phyloP scores from a whole-genome alignment of 92 coral and sea anemone species.

The Epizoanthus rinbou region DNA sequence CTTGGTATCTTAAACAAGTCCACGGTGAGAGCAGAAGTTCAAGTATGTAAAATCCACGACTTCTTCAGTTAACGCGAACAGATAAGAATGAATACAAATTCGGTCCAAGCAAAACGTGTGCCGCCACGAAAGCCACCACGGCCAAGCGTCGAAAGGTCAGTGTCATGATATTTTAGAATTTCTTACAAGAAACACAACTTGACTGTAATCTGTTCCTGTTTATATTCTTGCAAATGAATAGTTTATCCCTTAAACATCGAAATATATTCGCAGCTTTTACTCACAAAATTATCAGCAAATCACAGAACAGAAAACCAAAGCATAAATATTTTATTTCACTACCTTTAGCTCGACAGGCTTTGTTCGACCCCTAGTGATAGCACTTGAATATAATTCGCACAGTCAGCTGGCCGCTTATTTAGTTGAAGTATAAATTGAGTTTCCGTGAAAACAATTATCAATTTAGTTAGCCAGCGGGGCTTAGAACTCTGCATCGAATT shows the following conservation, averaged over 20 bases:
- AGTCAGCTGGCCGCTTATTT: neutral
- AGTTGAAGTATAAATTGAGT: neutral
- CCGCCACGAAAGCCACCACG: conserved; percentile 34
- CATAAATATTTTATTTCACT: neutral
- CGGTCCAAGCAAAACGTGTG: neutral
- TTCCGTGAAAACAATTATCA: too few relatives aligned
- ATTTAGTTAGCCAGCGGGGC: too few relatives aligned
- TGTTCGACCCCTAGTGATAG: conserved; percentile 27
- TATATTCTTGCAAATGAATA: neutral
- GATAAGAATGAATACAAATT: conserved; percentile 16
- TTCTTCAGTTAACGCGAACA: neutral
- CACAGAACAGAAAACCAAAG: conserved; percentile 1
- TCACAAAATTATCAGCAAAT: neutral
- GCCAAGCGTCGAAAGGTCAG: conserved; percentile 42
- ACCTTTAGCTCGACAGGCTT: neutral
- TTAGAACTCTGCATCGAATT: neutral
- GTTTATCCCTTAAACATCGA: neutral
- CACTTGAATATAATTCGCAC: neutral
- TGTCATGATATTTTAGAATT: neutral
- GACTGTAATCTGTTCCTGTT: conserved; percentile 4
- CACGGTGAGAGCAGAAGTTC: neutral
- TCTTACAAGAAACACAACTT: too few relatives aligned
- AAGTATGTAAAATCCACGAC: neutral
- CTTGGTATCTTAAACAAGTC: too few relatives aligned
- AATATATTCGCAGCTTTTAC: neutral